Conservation (phyloP, 2,797 vertebrate genomes). For the Australoheros facetus region DNA sequence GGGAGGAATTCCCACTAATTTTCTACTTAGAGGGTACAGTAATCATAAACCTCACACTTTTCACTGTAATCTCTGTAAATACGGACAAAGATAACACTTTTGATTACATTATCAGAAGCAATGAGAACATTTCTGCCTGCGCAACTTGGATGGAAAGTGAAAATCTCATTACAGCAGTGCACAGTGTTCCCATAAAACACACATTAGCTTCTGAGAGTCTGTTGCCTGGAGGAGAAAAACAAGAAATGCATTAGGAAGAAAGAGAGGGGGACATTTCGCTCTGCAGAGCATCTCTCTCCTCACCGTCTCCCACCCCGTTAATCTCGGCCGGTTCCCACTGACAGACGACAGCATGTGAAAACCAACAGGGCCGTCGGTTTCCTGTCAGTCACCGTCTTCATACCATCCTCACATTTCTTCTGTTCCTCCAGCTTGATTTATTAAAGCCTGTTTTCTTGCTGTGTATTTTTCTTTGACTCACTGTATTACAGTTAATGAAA, state of each 20-base stretch:
- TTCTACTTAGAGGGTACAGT: neutral
- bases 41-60: neutral
- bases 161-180: conserved; percentile 17
- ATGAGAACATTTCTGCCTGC: neutral
- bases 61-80: neutral
- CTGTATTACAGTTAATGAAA: conserved; percentile 1
- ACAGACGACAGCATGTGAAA: neutral
- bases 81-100: neutral
- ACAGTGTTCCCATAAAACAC: conserved; percentile 8
- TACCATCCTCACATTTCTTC: neutral
- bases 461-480: conserved; percentile 1
- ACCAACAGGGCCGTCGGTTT: neutral
- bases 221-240: conserved; percentile 12
- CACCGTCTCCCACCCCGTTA: neutral
- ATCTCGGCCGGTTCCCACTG: neutral
- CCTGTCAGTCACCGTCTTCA: neutral
- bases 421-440: neutral
- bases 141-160: neutral
- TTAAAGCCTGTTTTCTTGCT: neutral
- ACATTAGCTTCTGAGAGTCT: neutral
- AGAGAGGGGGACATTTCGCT: neutral
- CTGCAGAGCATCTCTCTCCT: neutral
- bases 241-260: conserved; percentile 7
- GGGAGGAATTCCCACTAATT: neutral
- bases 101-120: neutral